Evolutionary conservation across 2,113 vertebrate genomes (phyloP).

Genomic region (Phalacrocorax pelagicus): DNA sequence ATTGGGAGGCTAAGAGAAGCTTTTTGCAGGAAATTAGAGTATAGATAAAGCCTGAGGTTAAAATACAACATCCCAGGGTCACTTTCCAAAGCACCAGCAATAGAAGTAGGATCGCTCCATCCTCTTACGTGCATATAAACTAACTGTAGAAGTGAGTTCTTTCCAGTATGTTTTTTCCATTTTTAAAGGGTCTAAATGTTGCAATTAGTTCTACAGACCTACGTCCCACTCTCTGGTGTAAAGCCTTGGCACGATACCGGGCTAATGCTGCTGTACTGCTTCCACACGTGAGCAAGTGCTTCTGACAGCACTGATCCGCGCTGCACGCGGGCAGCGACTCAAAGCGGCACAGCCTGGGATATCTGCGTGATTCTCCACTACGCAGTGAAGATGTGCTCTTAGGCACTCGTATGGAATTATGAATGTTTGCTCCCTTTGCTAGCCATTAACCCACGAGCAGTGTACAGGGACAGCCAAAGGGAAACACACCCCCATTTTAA

Average conservation of each 20-base stretch:
- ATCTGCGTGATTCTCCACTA: background rate
- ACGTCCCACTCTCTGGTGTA: background rate
- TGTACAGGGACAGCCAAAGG: background rate
- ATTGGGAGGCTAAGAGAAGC: background rate
- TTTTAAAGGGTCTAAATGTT: background rate
- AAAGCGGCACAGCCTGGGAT: background rate
- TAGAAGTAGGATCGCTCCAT: background rate
- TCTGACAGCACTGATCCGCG: rapidly evolving
- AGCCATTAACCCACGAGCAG: background rate
- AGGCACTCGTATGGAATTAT: background rate
- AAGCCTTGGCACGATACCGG: background rate
- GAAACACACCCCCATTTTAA: background rate
- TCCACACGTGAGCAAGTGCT: rapidly evolving
- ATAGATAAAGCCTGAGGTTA: background rate
- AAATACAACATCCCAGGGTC: background rate
- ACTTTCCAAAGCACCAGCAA: background rate
- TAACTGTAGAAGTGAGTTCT: background rate
- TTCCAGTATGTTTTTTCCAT: background rate
- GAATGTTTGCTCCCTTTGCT: background rate
- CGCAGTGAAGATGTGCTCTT: background rate
- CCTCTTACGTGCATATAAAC: background rate
- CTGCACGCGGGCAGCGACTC: rapidly evolving
- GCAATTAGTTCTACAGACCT: background rate
- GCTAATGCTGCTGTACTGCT: background rate
- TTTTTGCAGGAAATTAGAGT: background rate